phyloP scores from a whole-genome alignment of 2,797 vertebrate species.

The Anolis apletophallus region DNA sequence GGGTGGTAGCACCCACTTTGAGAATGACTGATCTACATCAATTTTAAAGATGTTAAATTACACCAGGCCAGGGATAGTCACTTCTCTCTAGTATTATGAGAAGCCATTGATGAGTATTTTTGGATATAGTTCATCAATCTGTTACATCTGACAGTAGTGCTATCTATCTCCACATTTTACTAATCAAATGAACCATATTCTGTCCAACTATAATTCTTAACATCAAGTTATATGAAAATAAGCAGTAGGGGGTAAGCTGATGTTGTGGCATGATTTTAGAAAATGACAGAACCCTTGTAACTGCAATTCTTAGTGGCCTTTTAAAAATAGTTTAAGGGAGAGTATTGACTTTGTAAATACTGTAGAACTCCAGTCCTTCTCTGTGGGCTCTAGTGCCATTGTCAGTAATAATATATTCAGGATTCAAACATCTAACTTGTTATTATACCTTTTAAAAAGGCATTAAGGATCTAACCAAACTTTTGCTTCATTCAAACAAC shows the following conservation, averaged over 20 bases:
- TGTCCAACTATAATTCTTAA: conserved; percentile 35
- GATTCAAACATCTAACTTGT: not conserved
- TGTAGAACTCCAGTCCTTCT: conserved; percentile 16
- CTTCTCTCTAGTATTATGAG: too few species aligned
- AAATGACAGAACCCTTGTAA: conserved; percentile 24
- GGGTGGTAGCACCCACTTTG: too few species aligned
- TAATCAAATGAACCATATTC: not conserved
- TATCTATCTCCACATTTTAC: too few species aligned
- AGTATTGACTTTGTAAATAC: not conserved
- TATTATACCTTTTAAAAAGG: not conserved
- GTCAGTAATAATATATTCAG: conserved; percentile 20
- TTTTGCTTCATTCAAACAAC: conserved; percentile 26
- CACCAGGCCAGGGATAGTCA: too few species aligned
- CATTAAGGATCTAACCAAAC: not conserved
- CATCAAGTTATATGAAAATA: conserved; percentile 9
- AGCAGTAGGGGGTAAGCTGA: conserved; percentile 23
- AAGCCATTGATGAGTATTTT: too few species aligned
- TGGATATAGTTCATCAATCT: too few species aligned
- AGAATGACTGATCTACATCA: too few species aligned
- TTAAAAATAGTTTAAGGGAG: conserved; percentile 41
- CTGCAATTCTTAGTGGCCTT: conserved; percentile 29
- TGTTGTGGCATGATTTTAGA: conserved; percentile 3
- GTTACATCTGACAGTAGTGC: too few species aligned
- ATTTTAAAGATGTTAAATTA: too few species aligned
- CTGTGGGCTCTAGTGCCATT: conserved; percentile 19